Evolutionary conservation across 2,113 vertebrate species (phyloP).

Genomic region (Mustela lutreola): DNA sequence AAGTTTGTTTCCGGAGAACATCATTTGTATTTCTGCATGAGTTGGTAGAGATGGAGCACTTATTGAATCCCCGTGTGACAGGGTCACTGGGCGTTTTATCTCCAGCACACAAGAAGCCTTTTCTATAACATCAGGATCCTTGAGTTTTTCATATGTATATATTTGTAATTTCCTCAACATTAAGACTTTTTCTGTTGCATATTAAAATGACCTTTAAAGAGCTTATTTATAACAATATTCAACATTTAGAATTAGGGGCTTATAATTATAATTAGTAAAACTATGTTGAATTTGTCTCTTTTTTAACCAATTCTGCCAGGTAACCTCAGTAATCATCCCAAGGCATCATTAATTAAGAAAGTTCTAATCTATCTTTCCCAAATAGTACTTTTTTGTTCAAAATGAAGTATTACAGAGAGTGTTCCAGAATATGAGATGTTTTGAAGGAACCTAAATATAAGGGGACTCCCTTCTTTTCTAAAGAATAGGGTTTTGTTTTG

Average conservation of each 20-base stretch:
- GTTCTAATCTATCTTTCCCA: not conserved
- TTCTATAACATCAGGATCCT: not conserved
- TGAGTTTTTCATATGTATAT: not conserved
- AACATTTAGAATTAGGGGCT: not conserved
- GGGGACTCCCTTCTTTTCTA: not conserved
- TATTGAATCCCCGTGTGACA: not conserved
- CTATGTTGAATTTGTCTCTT: not conserved
- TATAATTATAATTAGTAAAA: not conserved
- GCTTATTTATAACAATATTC: not conserved
- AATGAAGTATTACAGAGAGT: not conserved
- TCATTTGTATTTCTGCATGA: not conserved
- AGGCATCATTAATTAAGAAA: not conserved
- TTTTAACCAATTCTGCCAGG: not conserved
- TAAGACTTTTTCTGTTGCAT: not conserved
- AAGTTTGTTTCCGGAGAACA: not conserved
- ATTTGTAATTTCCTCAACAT: not conserved
- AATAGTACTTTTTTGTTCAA: not conserved
- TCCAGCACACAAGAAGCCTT: not conserved
- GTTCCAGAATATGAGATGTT: not conserved
- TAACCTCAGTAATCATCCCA: not conserved
- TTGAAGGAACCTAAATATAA: not conserved
- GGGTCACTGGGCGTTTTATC: not conserved
- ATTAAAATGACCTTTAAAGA: not conserved
- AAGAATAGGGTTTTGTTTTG: not conserved
- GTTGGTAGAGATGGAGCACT: not conserved